A percentile compares a stretch with the other conserved stretches of the same genome.
Conservation (phyloP, 2,113 vertebrate species). For the Sapayoa aenigma region DNA sequence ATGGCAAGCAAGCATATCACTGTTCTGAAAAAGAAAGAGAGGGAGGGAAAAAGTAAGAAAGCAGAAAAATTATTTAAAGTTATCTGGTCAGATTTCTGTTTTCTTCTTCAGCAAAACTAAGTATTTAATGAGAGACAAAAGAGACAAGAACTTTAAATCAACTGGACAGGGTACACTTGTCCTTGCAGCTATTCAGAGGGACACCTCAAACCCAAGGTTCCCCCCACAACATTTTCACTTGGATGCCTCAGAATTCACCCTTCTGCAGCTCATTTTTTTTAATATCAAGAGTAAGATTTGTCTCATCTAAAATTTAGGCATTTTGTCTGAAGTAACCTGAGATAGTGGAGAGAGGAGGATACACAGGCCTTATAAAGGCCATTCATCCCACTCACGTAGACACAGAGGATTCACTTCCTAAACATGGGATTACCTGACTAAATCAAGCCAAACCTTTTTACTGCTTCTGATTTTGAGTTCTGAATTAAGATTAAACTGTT, state of each 20-base stretch:
- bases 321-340: background rate
- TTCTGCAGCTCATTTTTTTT: background rate
- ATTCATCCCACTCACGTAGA: background rate
- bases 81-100: background rate
- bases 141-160: background rate
- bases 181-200: background rate
- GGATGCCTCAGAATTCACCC: background rate
- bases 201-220: background rate
- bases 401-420: background rate
- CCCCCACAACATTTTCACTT: background rate
- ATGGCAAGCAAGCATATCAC: conserved; percentile 88
- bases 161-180: background rate
- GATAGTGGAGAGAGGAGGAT: background rate
- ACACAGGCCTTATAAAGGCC: background rate
- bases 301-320: background rate
- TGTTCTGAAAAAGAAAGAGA: conserved; percentile 64
- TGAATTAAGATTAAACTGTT: background rate
- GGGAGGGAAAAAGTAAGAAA: background rate
- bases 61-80: background rate
- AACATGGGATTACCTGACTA: background rate
- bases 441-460: background rate
- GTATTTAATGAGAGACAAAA: background rate
- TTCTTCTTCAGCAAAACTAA: background rate
- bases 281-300: background rate
- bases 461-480: background rate